phyloP scores from a whole-genome alignment of 2,113 vertebrate genomes.

The Aythya baeri region DNA sequence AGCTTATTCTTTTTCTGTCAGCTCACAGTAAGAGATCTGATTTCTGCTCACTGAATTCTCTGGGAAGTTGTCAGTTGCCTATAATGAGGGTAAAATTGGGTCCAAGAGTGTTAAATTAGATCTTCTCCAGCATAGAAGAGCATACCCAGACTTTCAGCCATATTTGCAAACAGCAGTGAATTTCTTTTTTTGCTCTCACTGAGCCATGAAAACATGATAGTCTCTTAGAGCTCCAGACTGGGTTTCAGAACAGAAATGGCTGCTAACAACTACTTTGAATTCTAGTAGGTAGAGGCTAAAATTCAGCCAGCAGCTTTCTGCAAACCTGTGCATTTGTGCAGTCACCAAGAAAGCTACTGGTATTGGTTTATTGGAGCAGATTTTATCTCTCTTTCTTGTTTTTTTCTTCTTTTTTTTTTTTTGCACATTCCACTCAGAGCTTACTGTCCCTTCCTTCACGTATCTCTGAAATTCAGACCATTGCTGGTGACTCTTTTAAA shows the following conservation, averaged over 20 bases:
- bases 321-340: background rate
- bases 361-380: background rate
- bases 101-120: background rate
- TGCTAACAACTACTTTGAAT: background rate
- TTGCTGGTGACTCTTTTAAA: background rate
- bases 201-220: background rate
- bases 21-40: background rate
- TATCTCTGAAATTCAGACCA: background rate
- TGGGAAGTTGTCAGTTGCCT: background rate
- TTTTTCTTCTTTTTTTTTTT: background rate
- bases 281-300: background rate
- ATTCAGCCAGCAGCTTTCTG: background rate
- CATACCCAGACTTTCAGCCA: background rate
- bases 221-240: background rate
- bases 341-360: background rate
- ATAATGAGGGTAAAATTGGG: background rate
- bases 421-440: background rate
- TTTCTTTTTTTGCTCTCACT: background rate
- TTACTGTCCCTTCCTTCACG: background rate
- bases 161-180: slow-evolving; percentile 19
- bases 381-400: background rate
- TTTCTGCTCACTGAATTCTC: background rate
- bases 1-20: slow-evolving; percentile 5
- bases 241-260: slow-evolving; percentile 12
- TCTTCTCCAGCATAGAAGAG: background rate